These are phyloP conservation scores for Drosophila suzukii DNA, from an alignment of 1,140 invertebrate species.

Conservation along the genomic window DNA sequence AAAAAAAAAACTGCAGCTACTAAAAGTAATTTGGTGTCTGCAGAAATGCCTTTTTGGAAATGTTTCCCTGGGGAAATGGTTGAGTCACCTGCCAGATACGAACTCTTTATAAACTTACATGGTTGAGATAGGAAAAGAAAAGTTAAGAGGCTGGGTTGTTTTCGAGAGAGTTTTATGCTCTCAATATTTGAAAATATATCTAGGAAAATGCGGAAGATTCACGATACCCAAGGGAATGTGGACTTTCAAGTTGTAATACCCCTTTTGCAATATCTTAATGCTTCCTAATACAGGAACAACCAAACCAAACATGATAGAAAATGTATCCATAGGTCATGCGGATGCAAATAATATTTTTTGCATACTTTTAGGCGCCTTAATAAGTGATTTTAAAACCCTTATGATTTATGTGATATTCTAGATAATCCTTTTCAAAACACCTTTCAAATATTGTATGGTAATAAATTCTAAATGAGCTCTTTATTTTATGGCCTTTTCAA, in stretches of 20 bases:
- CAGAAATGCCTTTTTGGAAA: slow-evolving; percentile 8
- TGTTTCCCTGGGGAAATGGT: slow-evolving; percentile 24
- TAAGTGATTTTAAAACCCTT: too few relatives aligned
- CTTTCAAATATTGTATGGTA: not conserved
- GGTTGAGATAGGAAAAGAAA: not conserved
- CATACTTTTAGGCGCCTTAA: too few relatives aligned
- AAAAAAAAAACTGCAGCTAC: slow-evolving; percentile 30
- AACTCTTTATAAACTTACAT: slow-evolving; percentile 1
- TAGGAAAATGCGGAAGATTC: not conserved
- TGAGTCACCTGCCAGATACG: slow-evolving; percentile 26
- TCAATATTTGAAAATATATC: not conserved
- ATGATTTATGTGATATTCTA: too few relatives aligned
- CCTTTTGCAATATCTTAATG: not conserved
- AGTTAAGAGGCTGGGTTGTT: not conserved
- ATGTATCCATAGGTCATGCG: too few relatives aligned
- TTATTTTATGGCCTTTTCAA: not conserved
- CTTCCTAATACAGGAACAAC: not conserved
- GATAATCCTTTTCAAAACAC: not conserved
- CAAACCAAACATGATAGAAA: too few relatives aligned
- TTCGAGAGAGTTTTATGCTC: not conserved
- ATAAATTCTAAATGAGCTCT: not conserved
- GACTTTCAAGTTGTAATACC: not conserved
- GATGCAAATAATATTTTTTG: too few relatives aligned
- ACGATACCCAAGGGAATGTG: not conserved
- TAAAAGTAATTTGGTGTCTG: slow-evolving; percentile 44